phyloP scores from a whole-genome alignment of 1,140 invertebrate species.

The Lamellibrachia luymesi region DNA sequence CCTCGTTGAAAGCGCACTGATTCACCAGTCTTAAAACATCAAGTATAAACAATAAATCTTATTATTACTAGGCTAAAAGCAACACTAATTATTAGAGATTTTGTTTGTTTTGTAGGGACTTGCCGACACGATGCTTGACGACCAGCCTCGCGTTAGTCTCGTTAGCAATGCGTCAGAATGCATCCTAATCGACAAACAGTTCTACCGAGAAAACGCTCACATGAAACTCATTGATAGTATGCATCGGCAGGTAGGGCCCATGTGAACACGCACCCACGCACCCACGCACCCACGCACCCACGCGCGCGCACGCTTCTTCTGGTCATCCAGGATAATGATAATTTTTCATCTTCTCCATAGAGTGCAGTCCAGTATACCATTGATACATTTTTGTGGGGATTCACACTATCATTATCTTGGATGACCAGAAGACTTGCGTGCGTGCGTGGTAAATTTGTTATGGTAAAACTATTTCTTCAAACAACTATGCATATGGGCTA shows the following conservation, averaged over 20 bases:
- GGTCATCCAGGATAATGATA: no score
- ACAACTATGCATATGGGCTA: no score
- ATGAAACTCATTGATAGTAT: constrained; percentile 36
- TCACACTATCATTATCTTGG: no score
- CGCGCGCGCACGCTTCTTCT: background rate
- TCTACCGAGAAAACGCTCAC: constrained; percentile 33
- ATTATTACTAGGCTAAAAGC: background rate
- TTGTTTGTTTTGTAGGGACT: constrained; percentile 36
- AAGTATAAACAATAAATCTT: background rate
- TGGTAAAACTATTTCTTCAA: no score
- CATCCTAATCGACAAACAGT: constrained; percentile 32
- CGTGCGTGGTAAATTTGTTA: no score
- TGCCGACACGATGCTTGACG: constrained; percentile 35
- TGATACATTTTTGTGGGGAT: no score
- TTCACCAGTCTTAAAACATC: background rate
- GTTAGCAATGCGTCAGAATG: constrained; percentile 37
- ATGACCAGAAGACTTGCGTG: no score
- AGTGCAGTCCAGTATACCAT: no score
- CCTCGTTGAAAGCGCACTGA: background rate
- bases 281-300: background rate
- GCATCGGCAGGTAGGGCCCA: constrained; percentile 34
- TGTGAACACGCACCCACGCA: background rate
- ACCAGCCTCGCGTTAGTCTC: constrained; percentile 42
- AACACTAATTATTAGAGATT: background rate
- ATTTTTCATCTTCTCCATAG: no score